Percentiles rank a stretch among this genome's conserved stretches.
Evolutionary conservation across 2,797 vertebrate species (phyloP).

Genomic region (Glossophaga mutica): DNA sequence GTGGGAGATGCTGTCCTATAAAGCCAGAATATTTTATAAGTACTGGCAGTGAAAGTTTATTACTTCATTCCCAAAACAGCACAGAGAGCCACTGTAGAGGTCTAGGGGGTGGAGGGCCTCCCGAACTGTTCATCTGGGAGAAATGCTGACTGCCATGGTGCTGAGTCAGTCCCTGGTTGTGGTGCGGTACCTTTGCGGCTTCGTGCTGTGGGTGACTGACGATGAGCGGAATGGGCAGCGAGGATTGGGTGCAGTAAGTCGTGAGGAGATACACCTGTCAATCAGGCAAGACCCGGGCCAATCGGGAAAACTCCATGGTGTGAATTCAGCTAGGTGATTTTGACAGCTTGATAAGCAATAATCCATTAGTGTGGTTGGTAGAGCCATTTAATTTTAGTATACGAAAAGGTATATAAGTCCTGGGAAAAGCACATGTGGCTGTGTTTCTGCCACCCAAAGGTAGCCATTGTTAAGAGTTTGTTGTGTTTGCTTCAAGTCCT

Average conservation of each 20-base stretch:
- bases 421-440: background rate
- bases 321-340: background rate
- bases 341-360: background rate
- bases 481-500: background rate
- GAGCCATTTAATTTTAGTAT: background rate
- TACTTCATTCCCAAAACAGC: constrained; percentile 53
- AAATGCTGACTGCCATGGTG: background rate
- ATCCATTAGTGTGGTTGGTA: background rate
- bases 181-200: accelerated
- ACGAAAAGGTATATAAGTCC: background rate
- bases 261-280: background rate
- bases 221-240: background rate
- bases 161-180: accelerated
- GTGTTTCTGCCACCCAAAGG: background rate
- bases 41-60: constrained; percentile 54
- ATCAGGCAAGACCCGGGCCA: background rate
- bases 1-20: constrained; percentile 39
- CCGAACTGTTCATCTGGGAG: accelerated
- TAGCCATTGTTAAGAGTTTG: background rate
- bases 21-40: constrained; percentile 41
- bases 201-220: accelerated
- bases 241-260: background rate
- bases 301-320: background rate
- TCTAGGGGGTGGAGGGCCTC: accelerated
- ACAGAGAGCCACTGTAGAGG: background rate